Evolutionary conservation across 2,888 invertebrate species (phyloP), one percentile per base, ranked within the genome.

Genomic region (Macropis europaea): DNA sequence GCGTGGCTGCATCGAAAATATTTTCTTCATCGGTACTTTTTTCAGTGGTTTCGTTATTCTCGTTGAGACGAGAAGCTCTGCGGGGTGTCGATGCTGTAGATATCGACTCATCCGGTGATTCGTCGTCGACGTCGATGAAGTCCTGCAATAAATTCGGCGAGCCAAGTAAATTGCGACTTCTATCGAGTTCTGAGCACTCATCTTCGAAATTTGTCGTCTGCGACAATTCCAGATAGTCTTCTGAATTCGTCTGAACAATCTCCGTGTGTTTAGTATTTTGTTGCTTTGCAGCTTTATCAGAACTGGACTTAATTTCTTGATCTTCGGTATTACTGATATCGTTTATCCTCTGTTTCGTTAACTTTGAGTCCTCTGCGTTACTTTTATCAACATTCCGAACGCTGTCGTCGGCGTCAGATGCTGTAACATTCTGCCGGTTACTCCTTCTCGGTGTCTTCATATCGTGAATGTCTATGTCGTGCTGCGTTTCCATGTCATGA

Each of bases 401-500:
- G 36, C 28, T 32, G 5, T 43, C 22, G 2, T 6, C 15, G 28
- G 15, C 6, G 2, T 53, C 36, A 15, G 45, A 11, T 3, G 13
- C 28, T 19, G 53, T 56, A n/a, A 47, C 2, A 30, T 54, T 62
- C 7, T 19, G 43, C 52, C 34, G 54, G 24, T 19, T 15, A 6
- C n/a, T 9, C 6, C 15, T 48, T 1, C 6, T 22, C 15, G 40
- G 38, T 2, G 19, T 62, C 15, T 28, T 9, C n/a, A 63, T 3
- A 26, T 76, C 42, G 32, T 43, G 28, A n/a, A 63, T 45, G 15
- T 32, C 13, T 4, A 9, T 4, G 38, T 50, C 42, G 3, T 32
- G 32, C 56, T 81, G 77, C 9, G 68, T 79, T 59, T 81, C 79
- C 11, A 73, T 11, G 26, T 77, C 62, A 4, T 73, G 53, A 6